Conservation (phyloP, 2,888 invertebrate species). For the Philhelius pedissequus region DNA sequence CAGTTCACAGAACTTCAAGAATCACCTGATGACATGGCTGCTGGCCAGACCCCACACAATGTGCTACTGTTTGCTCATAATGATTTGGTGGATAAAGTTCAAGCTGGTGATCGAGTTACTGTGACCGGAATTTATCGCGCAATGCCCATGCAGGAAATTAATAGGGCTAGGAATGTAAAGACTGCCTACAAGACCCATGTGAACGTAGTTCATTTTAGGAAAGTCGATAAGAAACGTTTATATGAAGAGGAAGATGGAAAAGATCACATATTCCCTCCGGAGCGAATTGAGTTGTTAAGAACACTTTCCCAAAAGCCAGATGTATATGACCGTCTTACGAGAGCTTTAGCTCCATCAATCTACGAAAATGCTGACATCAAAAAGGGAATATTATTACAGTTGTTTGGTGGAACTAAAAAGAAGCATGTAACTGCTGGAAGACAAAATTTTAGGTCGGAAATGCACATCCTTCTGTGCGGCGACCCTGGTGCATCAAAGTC, state of each 20-base stretch:
- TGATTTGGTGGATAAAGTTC: slow-evolving; percentile 96
- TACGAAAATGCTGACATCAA: slow-evolving; percentile 99
- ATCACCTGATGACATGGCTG: slow-evolving; percentile 99
- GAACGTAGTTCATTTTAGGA: slow-evolving; percentile 97
- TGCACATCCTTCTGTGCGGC: slow-evolving; percentile 97
- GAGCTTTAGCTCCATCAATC: slow-evolving; percentile 97
- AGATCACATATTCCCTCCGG: slow-evolving; percentile 90
- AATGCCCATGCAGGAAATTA: slow-evolving; percentile 90
- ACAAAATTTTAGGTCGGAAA: slow-evolving; percentile 92
- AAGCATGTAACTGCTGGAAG: slow-evolving; percentile 90
- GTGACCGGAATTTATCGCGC: slow-evolving; percentile 99
- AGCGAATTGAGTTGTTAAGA: slow-evolving; percentile 91
- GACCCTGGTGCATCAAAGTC: slow-evolving; percentile 99
- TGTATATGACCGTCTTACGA: slow-evolving; percentile 94
- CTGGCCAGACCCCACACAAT: slow-evolving; percentile 99
- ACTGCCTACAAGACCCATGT: slow-evolving; percentile 97
- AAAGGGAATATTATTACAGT: slow-evolving; percentile 95
- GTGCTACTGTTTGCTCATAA: slow-evolving; percentile 95
- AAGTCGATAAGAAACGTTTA: slow-evolving; percentile 91
- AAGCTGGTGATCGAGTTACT: slow-evolving; percentile 96
- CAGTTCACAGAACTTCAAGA: slow-evolving; percentile 98
- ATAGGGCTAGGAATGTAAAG: slow-evolving; percentile 89
- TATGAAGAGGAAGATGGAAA: slow-evolving; percentile 93
- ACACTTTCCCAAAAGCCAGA: slow-evolving; percentile 90
- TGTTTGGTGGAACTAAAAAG: slow-evolving; percentile 98